These are phyloP conservation scores for Zosterops japonicus DNA, from an alignment of 2,113 vertebrate species.

Conservation along the genomic window DNA sequence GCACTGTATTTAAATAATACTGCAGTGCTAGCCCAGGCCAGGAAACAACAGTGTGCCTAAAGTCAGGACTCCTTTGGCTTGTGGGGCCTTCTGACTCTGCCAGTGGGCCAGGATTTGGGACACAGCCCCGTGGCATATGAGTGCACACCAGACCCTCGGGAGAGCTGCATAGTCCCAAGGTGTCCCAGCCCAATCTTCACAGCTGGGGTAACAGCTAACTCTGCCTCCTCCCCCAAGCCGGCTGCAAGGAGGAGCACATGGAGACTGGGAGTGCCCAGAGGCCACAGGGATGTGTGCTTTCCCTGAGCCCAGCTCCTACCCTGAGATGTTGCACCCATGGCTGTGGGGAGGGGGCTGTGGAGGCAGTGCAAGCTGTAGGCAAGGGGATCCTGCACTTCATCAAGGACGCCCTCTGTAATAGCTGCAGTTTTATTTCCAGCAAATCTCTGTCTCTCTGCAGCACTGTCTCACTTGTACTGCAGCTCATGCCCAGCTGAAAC, in stretches of 20 bases:
- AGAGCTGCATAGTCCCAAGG: rapidly evolving
- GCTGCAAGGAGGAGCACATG: rapidly evolving
- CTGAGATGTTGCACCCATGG: neutral
- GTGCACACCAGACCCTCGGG: rapidly evolving
- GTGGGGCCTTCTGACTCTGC: neutral
- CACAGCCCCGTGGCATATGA: rapidly evolving
- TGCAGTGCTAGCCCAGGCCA: neutral
- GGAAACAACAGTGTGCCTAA: neutral
- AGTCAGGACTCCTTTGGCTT: rapidly evolving
- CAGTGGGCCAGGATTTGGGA: neutral
- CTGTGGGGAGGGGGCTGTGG: neutral
- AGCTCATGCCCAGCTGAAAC: slow-evolving; percentile 44
- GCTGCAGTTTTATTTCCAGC: slow-evolving; percentile 40
- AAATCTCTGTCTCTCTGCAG: slow-evolving; percentile 6
- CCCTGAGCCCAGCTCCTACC: neutral
- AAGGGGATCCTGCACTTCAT: neutral
- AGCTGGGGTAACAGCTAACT: neutral
- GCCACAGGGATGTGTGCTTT: neutral
- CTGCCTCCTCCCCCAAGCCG: rapidly evolving
- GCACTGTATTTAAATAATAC: neutral
- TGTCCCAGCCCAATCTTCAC: neutral
- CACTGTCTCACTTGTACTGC: neutral
- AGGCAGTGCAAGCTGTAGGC: neutral
- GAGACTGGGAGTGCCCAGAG: neutral
- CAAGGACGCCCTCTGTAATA: neutral